Base-by-base conservation (phyloP, 37 sponge, comb jelly and placozoan species). In the Oscarella lobularis region DNA sequence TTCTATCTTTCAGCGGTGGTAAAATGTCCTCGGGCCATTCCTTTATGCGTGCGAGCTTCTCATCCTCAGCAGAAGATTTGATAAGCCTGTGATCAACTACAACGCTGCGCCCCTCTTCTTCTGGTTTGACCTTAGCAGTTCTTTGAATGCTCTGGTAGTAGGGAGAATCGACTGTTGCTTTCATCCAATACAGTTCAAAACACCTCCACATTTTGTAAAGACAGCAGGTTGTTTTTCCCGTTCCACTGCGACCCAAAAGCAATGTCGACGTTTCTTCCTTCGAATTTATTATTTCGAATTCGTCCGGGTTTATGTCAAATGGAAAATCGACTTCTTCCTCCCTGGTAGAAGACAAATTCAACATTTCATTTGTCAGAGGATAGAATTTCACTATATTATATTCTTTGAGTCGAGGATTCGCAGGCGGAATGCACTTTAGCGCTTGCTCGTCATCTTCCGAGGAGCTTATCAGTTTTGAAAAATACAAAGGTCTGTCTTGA, bases 171-270 rank as follows among this genome's bases (percentile, higher is more conserved):
- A 14, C 9, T 20, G 60, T 48, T 48, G 14, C 14, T 48, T 20
- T 76, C 2, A 81, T 66, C 85, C 85, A 83, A 55, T 91, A 87
- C 2, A 3, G 73, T 9, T 67, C 33, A 73, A 84, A 91, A 33
- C 80, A 71, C 54, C 82, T 79, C 88, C 88, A 87, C 29, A 91
- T 67, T 2, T 85, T 78, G 69, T 84, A 84, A 2, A 91, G 54
- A 76, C 88, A 87, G 37, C 85, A 84, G 0, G 91, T 90, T 9
- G 91, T 90, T 54, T 90, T 90, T 5, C 91, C 91, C 31, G 91
- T 90, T 0, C 92, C 92, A 87, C 88, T 87, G 3, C 92, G 41
- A 2, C 92, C 92, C 20, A 87, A 79, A 3, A 91, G 74, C 1
- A 91, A 38, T 31, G 87, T 84, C 2, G 85, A 37, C 54, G 67